Base-by-base conservation (phyloP, 2,888 invertebrate species). In the Asteroscopus sphinx region DNA sequence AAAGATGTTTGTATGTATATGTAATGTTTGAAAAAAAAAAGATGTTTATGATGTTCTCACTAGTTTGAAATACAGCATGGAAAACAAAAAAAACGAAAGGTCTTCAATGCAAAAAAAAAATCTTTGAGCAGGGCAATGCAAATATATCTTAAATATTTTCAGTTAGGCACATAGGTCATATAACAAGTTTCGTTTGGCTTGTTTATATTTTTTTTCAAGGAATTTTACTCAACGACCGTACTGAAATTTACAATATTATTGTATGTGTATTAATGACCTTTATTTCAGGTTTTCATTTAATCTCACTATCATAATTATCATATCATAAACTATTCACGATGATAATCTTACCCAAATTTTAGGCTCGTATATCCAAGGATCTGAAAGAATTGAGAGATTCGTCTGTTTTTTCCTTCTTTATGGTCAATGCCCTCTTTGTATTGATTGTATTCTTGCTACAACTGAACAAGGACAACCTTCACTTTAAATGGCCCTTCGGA, bases 361-460 rank as follows among this genome's bases (percentile, higher is more conserved):
- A 98, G 98, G 97, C 96, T 86, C 96, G 98, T 95, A 98, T 98
- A 91, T 97, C 98, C 81, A 95, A 94, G 90, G 98, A 98, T 93
- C 95, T 99, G 88, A 97, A 98, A 95, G 99, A 98, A 90, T 95
- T 99, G 83, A 96, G 99, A 88, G 98, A 99, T 95, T 97, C 98
- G 83, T 98, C 98, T 75, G 98, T 98, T 69, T 99, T 99, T 95
- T 98, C 97, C 80, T 99, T 99, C 96, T 98, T 99, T 95, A 99
- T 99, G 99, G 94, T 98, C 93, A 99, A 99, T 95, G 98, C 99
- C 79, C 96, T 99, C 83, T 99, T 99, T 96, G 99, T 99, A 84
- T 96, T 99, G 90, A 98, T 99, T 94, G 99, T 99, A 81, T 98
- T 99, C 95, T 97, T 99, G 92, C 97, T 99, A 89, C 99, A 99